Percentiles rank a stretch among this genome's conserved stretches.
Evolutionary conservation across 2,797 vertebrate species (phyloP).

Genomic region (Cercopithecus diana): DNA sequence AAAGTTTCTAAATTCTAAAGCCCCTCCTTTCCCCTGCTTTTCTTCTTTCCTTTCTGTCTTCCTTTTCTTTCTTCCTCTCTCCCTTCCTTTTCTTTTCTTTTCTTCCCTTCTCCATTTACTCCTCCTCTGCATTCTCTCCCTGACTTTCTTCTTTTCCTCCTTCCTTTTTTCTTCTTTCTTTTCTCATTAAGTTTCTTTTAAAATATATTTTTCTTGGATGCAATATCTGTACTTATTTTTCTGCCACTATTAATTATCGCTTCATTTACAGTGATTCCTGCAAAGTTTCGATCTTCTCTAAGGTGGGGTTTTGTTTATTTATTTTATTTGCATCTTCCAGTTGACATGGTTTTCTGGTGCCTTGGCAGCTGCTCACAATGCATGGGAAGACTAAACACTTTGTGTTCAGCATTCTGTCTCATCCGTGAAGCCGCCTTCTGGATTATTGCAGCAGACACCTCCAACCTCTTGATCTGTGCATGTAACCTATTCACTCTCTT

Average conservation of each 20-base stretch:
- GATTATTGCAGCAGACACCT: background rate
- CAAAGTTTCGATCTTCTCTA: background rate
- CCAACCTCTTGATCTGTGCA: background rate
- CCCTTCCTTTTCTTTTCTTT: fast-evolving
- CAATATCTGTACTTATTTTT: background rate
- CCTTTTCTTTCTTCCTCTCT: fast-evolving
- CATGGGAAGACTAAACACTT: background rate
- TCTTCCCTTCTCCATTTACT: background rate
- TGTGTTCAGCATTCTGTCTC: background rate
- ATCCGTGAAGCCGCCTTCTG: fast-evolving
- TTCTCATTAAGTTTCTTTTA: background rate
- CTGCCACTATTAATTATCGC: background rate
- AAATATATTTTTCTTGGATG: background rate
- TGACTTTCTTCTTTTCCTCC: fast-evolving
- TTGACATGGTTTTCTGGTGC: background rate
- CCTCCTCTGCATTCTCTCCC: background rate
- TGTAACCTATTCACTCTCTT: background rate
- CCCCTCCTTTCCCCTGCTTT: background rate
- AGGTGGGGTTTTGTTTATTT: background rate
- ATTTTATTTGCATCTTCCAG: background rate
- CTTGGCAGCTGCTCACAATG: background rate
- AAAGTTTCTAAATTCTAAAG: background rate
- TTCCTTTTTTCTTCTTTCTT: background rate
- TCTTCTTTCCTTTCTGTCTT: fast-evolving
- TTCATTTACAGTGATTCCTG: background rate